Conservation (phyloP, 1,140 invertebrate species). For the Oncopeltus fasciatus region DNA sequence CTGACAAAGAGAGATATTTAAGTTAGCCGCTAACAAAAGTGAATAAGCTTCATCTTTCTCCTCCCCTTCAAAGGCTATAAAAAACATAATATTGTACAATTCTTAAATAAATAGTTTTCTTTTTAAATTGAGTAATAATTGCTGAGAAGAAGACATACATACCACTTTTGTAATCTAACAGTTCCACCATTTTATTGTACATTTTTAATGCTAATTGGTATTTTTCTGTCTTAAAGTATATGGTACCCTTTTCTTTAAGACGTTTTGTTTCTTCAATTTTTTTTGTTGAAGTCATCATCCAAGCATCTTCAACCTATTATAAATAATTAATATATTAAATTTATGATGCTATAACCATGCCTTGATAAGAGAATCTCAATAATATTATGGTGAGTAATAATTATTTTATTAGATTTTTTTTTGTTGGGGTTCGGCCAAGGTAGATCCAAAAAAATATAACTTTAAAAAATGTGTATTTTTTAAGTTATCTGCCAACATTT, state of each 20-base stretch:
- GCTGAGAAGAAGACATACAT: background rate
- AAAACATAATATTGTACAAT: background rate
- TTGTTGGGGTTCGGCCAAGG: too few species aligned
- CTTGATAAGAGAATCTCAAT: too few species aligned
- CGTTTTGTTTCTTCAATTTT: constrained; percentile 67
- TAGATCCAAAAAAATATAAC: too few species aligned
- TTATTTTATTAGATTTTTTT: too few species aligned
- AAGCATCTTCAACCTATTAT: constrained; percentile 53
- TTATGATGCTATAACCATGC: too few species aligned
- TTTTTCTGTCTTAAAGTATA: constrained; percentile 74
- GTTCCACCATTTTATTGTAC: constrained; percentile 60
- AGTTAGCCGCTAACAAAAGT: constrained; percentile 53
- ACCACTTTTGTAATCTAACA: constrained; percentile 35
- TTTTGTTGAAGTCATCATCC: constrained; percentile 62
- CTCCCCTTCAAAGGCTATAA: constrained; percentile 31
- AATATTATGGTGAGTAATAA: too few species aligned
- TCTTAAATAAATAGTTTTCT: too few species aligned
- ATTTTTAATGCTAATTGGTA: constrained; percentile 69
- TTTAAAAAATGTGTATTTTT: too few species aligned
- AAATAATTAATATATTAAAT: constrained; percentile 10
- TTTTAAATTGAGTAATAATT: background rate
- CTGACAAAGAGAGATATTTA: constrained; percentile 74
- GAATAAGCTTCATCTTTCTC: constrained; percentile 39
- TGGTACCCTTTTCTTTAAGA: constrained; percentile 81
- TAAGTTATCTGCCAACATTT: too few species aligned